Conservation (phyloP, 2,888 invertebrate species). For the Ochropleura leucogaster region DNA sequence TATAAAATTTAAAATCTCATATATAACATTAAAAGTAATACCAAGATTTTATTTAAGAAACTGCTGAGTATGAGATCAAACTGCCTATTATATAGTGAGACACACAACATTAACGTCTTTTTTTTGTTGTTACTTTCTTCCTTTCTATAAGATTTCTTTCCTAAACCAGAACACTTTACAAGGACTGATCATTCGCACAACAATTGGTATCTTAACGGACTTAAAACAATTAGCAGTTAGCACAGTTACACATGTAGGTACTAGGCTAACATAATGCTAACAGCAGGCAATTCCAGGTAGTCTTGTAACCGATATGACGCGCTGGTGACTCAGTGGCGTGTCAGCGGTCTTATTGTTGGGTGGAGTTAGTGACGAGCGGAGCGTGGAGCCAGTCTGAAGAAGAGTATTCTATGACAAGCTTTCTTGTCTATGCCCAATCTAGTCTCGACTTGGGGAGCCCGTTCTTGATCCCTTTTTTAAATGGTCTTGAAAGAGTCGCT, state of each 20-base stretch:
- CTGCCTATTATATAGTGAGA: too few species aligned
- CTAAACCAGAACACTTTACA: not conserved
- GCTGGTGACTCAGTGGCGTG: constrained; percentile 65
- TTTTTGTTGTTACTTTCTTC: too few species aligned
- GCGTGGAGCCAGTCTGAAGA: constrained; percentile 43
- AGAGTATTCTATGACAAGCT: not conserved
- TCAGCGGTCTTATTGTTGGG: constrained; percentile 64
- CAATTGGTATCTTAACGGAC: not conserved
- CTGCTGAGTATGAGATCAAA: not conserved
- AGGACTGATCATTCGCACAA: not conserved
- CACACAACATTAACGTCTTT: too few species aligned
- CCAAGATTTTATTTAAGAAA: not conserved
- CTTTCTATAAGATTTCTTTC: not conserved
- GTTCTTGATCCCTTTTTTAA: not conserved
- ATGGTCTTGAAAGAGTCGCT: not conserved
- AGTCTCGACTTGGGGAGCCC: not conserved
- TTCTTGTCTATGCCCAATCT: not conserved
- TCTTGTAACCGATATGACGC: constrained; percentile 62
- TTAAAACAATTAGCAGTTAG: constrained; percentile 36
- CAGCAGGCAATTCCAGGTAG: constrained; percentile 52
- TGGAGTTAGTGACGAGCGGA: constrained; percentile 46
- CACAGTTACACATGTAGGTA: constrained; percentile 4
- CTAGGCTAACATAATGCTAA: constrained; percentile 30
- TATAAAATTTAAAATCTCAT: too few species aligned
- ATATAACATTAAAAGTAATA: not conserved